phyloP scores from a whole-genome alignment of 2,113 vertebrate species.

The Lophura nycthemera region DNA sequence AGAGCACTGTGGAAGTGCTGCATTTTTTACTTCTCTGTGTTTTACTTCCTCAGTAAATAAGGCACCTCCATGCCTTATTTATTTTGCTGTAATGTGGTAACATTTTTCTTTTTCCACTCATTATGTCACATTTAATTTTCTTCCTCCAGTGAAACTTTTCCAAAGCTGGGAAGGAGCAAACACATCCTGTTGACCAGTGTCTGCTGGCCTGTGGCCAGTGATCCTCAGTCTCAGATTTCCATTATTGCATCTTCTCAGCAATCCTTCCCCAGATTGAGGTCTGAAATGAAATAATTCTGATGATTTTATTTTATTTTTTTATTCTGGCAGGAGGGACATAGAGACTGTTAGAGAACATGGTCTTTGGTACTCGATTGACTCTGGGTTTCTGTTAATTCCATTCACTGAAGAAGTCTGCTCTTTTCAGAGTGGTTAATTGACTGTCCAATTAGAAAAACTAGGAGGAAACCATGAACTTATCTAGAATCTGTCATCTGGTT shows the following conservation, averaged over 20 bases:
- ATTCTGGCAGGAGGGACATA: not conserved
- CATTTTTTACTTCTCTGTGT: not conserved
- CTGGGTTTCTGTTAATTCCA: not conserved
- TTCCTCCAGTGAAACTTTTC: not conserved
- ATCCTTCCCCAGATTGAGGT: not conserved
- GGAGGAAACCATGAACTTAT: not conserved
- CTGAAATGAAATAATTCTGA: not conserved
- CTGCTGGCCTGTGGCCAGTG: constrained; percentile 10
- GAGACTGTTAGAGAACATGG: not conserved
- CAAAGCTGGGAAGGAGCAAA: not conserved
- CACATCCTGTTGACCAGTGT: not conserved
- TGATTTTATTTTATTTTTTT: not conserved
- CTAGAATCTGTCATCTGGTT: not conserved
- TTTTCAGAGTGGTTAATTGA: not conserved
- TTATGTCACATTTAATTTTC: constrained; percentile 8
- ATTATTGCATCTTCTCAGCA: not conserved
- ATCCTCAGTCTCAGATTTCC: constrained; percentile 10
- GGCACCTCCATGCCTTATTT: not conserved
- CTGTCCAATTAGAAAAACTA: not conserved
- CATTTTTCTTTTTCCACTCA: not conserved
- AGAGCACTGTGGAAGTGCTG: not conserved
- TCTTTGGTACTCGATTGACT: not conserved
- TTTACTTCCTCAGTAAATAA: not conserved
- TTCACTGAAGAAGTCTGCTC: not conserved
- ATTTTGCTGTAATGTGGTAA: not conserved